Evolutionary conservation across 64 coral and sea anemone genomes (phyloP), one percentile per base, ranked within the genome.

Genomic region (Platygyra sinensis): DNA sequence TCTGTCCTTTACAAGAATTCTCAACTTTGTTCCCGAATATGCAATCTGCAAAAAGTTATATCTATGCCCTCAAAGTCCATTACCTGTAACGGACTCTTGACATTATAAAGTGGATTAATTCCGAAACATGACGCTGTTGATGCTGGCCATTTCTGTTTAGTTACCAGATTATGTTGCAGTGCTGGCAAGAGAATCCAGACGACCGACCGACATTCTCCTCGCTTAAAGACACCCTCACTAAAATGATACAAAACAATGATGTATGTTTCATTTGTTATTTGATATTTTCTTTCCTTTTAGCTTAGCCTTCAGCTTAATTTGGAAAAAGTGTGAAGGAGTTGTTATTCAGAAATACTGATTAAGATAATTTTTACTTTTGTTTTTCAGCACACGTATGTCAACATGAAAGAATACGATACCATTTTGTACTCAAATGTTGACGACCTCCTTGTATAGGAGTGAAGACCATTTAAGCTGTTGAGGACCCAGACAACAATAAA

Each of bases 351-450:
- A 38, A 36, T 18, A 19, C 73, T 76, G 30, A 76, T 39, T 75
- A 28, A 72, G 25, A 46, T 3, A 20, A 16, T 15, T 25, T 79
- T 55, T 3, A 27, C 27, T 79, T 27, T 1, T 27, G 17, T 36
- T 83, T 80, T 50, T 22, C 38, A 71, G 62, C 18, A 50, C 8
- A 69, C 33, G 46, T 71, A 85, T 51, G 62, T 65, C 2, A 85
- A 85, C 63, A 71, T 85, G 81, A 33, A 71, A 29, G 62, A 85
- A 51, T 69, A 85, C 28, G 38, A 85, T 85, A 85, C 19, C 33
- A 22, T 15, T 27, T 63, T 71, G 24, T 85, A 85, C 24, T 32
- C 62, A 5, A 50, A 85, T 63, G 46, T 85, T 71, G 81, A 85
- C 33, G 81, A 85, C 42, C 62, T 85, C 25, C 71, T 85, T 1